Conservation (phyloP, 1,140 invertebrate species). For the Plectrocnemia conspersa region DNA sequence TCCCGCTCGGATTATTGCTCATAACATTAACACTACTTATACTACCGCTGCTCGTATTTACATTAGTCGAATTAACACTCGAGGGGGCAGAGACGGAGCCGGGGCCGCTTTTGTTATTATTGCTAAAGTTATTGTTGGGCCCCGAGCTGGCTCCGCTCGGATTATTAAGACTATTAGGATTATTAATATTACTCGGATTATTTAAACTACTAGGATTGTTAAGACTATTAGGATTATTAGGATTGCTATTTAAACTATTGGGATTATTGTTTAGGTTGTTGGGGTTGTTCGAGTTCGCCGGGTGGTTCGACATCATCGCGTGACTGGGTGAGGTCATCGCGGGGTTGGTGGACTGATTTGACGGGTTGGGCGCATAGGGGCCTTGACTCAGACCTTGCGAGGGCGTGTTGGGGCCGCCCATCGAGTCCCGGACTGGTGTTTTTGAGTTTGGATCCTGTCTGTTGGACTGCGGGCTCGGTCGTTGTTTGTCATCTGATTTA, state of each 20-base stretch:
- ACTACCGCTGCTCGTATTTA: conserved; percentile 13
- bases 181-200: conserved; percentile 21
- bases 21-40: conserved; percentile 17
- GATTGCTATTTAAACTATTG: conserved; percentile 14
- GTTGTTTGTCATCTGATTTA: conserved; percentile 51
- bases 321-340: conserved; percentile 29
- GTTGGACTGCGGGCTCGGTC: conserved; percentile 49
- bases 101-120: conserved; percentile 8
- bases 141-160: conserved; percentile 5
- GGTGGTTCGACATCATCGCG: conserved; percentile 12
- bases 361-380: conserved; percentile 45
- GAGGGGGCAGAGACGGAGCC: conserved; percentile 6
- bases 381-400: conserved; percentile 40
- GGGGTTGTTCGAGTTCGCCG: conserved; percentile 8
- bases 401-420: conserved; percentile 24
- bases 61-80: conserved; percentile 20
- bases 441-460: conserved; percentile 47
- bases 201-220: conserved; percentile 16
- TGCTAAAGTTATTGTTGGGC: conserved; percentile 18
- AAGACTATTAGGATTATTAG: conserved; percentile 24
- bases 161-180: conserved; percentile 19
- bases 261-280: conserved; percentile 21
- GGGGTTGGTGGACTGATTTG: conserved; percentile 37
- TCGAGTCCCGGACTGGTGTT: conserved; percentile 44
- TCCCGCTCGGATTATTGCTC: conserved; percentile 19